A percentile compares a stretch with the other conserved stretches of the same genome.
Conservation (phyloP, 2,888 invertebrate genomes). For the Rhamphomyia laevipes region DNA sequence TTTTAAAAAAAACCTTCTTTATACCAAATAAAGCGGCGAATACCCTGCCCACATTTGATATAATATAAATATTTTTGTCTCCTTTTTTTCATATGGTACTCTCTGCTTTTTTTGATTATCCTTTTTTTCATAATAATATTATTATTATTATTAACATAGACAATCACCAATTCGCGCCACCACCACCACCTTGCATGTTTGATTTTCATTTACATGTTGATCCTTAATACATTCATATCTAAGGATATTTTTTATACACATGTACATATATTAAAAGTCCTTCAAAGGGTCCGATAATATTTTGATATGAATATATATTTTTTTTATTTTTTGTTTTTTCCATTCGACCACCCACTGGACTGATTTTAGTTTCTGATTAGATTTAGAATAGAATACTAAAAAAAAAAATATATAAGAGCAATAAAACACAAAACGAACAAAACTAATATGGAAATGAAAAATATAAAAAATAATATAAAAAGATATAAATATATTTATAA, state of each 20-base stretch:
- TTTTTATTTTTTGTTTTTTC: neutral
- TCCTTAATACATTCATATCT: neutral
- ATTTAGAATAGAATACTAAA: constrained; percentile 14
- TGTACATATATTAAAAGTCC: constrained; percentile 4
- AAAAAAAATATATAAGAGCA: neutral
- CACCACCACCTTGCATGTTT: constrained; percentile 37
- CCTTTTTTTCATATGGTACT: no score
- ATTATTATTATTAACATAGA: neutral
- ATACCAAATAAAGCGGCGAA: neutral
- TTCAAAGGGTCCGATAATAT: constrained; percentile 2
- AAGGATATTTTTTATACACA: no score
- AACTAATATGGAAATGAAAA: neutral
- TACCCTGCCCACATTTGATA: neutral
- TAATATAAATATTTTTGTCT: neutral
- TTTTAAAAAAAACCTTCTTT: no score
- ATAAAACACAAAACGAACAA: neutral
- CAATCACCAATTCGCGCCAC: neutral
- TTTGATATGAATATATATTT: neutral
- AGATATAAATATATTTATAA: neutral
- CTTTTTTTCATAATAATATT: no score
- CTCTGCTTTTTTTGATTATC: no score
- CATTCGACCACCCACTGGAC: constrained; percentile 10
- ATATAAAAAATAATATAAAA: neutral
- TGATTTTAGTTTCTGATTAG: constrained; percentile 1
- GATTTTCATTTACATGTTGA: constrained; percentile 36